A percentile compares a stretch with the other conserved stretches of the same genome.
Conservation (phyloP, 1,140 invertebrate species). For the Drosophila subobscura region DNA sequence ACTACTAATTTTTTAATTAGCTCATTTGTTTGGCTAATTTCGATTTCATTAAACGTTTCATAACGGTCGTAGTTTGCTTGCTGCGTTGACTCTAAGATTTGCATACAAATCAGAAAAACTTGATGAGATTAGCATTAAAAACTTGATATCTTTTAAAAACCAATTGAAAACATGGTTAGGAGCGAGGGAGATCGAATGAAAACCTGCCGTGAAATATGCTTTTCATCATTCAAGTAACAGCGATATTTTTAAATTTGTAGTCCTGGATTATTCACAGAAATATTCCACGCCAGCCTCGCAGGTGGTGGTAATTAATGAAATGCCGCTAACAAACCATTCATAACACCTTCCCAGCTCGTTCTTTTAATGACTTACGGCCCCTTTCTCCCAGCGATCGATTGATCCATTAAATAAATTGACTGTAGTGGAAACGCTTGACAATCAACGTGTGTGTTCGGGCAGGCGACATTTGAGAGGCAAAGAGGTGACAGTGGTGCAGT, state of each 20-base stretch:
- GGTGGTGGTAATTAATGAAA: constrained; percentile 54
- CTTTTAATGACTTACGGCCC: constrained; percentile 39
- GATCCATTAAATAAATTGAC: constrained; percentile 80
- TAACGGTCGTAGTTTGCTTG: constrained; percentile 7
- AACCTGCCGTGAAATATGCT: constrained; percentile 9
- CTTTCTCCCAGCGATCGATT: constrained; percentile 61
- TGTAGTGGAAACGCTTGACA: constrained; percentile 68
- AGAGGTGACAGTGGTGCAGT: neutral
- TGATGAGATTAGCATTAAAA: constrained; percentile 7
- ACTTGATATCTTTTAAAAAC: constrained; percentile 25
- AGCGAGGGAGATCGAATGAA: constrained; percentile 4
- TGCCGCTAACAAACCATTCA: neutral
- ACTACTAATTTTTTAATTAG: constrained; percentile 75
- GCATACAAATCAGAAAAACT: constrained; percentile 46
- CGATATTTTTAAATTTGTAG: neutral
- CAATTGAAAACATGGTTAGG: constrained; percentile 37
- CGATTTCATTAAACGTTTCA: constrained; percentile 59
- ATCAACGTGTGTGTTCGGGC: constrained; percentile 33
- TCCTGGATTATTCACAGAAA: neutral
- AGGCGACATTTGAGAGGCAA: neutral
- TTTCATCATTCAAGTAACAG: constrained; percentile 9
- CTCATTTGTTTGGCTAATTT: constrained; percentile 68
- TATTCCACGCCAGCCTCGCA: constrained; percentile 9
- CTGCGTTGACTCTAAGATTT: constrained; percentile 43
- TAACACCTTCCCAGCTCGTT: constrained; percentile 36